A percentile compares a stretch with the other conserved stretches of the same genome.
phyloP scores from a whole-genome alignment of 2,888 invertebrate species.

The Philhelius pedissequus region DNA sequence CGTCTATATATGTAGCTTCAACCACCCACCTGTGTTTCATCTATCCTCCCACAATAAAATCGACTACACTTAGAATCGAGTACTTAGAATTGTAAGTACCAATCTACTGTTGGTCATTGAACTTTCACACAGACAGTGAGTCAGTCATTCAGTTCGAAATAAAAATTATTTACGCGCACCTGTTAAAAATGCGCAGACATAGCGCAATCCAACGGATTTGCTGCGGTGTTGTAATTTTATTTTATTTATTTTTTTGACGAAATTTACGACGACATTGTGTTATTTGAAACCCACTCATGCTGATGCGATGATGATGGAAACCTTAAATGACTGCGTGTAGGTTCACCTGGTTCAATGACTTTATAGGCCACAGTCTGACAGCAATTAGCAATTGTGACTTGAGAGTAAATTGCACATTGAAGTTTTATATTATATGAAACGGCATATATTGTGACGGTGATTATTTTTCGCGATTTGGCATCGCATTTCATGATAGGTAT shows the following conservation, averaged over 20 bases:
- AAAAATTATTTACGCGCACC: constrained; percentile 16
- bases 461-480: constrained; percentile 32
- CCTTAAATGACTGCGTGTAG: constrained; percentile 54
- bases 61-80: constrained; percentile 27
- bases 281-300: constrained; percentile 63
- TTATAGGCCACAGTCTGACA: constrained; percentile 59
- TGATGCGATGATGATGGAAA: constrained; percentile 27
- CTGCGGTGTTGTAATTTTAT: constrained; percentile 11
- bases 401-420: constrained; percentile 35
- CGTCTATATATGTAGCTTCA: not conserved
- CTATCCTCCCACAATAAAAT: constrained; percentile 47
- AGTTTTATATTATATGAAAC: not conserved
- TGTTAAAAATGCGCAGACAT: constrained; percentile 41
- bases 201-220: constrained; percentile 15
- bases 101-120: constrained; percentile 37
- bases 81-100: constrained; percentile 19
- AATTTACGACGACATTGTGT: constrained; percentile 48
- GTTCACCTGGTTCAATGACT: constrained; percentile 57
- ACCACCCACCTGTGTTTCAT: constrained; percentile 41
- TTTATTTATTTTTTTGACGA: constrained; percentile 5
- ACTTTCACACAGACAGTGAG: constrained; percentile 6
- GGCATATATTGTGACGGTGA: constrained; percentile 50
- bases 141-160: constrained; percentile 34
- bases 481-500: constrained; percentile 31
- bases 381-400: constrained; percentile 49